phyloP scores from a whole-genome alignment of 53 echinoderm and acorn worm species.

The Crossaster papposus region DNA sequence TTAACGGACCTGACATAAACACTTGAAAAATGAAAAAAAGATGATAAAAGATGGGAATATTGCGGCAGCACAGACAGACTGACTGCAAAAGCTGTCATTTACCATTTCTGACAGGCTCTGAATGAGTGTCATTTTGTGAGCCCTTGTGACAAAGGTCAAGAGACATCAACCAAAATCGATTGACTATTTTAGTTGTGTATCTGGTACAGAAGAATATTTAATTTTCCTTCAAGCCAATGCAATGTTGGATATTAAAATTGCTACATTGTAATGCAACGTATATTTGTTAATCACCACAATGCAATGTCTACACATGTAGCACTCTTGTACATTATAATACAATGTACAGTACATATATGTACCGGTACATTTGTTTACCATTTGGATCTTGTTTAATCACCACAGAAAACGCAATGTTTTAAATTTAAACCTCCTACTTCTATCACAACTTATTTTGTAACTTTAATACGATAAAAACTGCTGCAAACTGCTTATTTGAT shows the following conservation, averaged over 20 bases:
- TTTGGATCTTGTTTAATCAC: neutral
- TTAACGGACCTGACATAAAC: slow-evolving; percentile 24
- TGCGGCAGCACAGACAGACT: slow-evolving; percentile 37
- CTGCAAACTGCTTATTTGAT: too few relatives aligned
- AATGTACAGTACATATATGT: too few relatives aligned
- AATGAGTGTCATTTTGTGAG: slow-evolving; percentile 39
- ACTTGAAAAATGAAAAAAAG: neutral
- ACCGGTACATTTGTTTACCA: too few relatives aligned
- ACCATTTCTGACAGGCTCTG: slow-evolving; percentile 44
- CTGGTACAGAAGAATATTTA: slow-evolving; percentile 23
- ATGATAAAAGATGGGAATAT: slow-evolving; percentile 37
- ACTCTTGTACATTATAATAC: too few relatives aligned
- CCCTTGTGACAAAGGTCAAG: slow-evolving; percentile 43
- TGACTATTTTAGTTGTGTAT: neutral
- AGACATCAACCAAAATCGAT: slow-evolving; percentile 19
- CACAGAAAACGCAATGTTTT: neutral
- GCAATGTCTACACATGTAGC: too few relatives aligned
- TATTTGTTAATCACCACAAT: too few relatives aligned
- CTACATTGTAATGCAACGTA: neutral
- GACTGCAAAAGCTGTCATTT: slow-evolving; percentile 34
- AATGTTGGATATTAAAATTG: neutral
- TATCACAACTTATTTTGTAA: too few relatives aligned
- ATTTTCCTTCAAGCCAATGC: neutral
- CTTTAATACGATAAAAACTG: too few relatives aligned
- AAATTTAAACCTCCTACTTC: neutral